Conservation (phyloP, 2,113 vertebrate species). For the Sylvicapra grimmia region DNA sequence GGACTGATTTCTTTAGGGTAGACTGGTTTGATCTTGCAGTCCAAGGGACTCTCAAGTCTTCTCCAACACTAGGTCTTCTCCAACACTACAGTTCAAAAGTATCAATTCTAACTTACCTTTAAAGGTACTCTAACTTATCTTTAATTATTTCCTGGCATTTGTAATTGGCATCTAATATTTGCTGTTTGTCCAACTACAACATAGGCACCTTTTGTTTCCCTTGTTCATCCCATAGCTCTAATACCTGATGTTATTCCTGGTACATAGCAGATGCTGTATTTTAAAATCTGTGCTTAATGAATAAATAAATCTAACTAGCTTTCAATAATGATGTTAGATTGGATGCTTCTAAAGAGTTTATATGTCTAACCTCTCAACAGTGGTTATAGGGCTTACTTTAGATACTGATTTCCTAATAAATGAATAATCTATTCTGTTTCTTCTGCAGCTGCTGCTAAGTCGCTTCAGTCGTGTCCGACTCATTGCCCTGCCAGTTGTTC, state of each 20-base stretch:
- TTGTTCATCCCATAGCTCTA: neutral
- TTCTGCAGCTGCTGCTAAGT: neutral
- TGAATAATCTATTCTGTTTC: neutral
- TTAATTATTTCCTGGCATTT: neutral
- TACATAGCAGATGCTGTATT: neutral
- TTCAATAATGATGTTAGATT: neutral
- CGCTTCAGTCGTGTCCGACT: neutral
- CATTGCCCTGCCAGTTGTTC: neutral
- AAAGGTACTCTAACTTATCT: neutral
- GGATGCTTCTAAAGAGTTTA: neutral
- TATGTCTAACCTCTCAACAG: neutral
- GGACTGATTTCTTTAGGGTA: neutral
- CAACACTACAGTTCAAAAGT: neutral
- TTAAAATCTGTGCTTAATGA: neutral
- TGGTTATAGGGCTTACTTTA: neutral
- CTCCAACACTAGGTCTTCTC: neutral
- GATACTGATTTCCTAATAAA: neutral
- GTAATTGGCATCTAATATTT: neutral
- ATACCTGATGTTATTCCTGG: neutral
- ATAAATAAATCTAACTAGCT: neutral
- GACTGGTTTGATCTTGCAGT: neutral
- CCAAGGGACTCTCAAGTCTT: neutral
- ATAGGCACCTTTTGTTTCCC: neutral
- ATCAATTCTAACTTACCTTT: neutral
- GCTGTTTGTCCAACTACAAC: neutral